These are phyloP conservation scores for Nomada lathburiana DNA, from an alignment of 2,888 invertebrate species.

Conservation along the genomic window DNA sequence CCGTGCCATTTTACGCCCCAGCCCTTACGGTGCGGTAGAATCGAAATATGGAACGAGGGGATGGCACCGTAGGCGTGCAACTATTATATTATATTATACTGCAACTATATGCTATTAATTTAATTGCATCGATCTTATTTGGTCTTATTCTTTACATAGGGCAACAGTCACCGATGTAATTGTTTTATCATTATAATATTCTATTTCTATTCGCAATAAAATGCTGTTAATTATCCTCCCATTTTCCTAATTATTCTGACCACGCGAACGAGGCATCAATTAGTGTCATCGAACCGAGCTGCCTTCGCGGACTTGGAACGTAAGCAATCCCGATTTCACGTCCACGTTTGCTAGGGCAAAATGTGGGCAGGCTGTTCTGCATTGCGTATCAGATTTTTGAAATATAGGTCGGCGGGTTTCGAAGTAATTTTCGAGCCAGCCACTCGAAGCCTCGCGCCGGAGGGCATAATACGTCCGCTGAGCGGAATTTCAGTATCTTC, in stretches of 20 bases:
- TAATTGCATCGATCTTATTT: no score
- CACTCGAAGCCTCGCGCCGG: slow-evolving; percentile 1
- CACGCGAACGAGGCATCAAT: no score
- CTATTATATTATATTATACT: slow-evolving; percentile 33
- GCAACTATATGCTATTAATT: no score
- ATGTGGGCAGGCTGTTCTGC: not conserved
- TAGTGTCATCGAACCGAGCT: no score
- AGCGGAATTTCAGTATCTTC: slow-evolving; percentile 46
- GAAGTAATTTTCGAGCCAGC: slow-evolving; percentile 14
- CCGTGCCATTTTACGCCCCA: not conserved
- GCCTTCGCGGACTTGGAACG: no score
- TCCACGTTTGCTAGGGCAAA: not conserved
- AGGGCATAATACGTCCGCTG: slow-evolving; percentile 3
- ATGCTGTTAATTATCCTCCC: no score
- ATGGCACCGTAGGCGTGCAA: slow-evolving; percentile 18
- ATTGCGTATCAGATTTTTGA: not conserved
- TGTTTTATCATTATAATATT: no score
- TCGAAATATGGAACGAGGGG: slow-evolving; percentile 33
- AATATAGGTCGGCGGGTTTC: slow-evolving; percentile 41
- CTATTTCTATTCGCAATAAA: no score
- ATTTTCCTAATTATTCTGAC: no score
- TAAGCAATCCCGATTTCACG: no score
- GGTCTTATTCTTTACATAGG: no score
- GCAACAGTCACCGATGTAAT: no score
- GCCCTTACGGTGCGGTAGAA: slow-evolving; percentile 19